Percentiles rank a stretch among this genome's conserved stretches.
phyloP scores from a whole-genome alignment of 1,140 invertebrate species.

The Leguminivora glycinivorella region DNA sequence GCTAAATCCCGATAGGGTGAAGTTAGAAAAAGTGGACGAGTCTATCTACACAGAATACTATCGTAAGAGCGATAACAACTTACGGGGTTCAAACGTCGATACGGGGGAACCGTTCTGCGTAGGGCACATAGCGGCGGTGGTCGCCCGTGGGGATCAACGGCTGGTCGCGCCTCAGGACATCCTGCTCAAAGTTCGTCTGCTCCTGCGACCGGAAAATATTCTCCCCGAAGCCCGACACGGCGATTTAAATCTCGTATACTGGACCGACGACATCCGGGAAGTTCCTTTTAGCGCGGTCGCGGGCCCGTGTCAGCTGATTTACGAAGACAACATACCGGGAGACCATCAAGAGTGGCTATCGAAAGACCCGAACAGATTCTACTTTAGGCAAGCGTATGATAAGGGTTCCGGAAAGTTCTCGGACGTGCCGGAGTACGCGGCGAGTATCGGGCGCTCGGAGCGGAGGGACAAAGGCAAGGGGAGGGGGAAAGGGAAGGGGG shows the following conservation, averaged over 20 bases:
- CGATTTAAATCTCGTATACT: constrained; percentile 89
- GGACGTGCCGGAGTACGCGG: constrained; percentile 82
- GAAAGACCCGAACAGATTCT: constrained; percentile 85
- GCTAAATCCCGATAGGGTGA: constrained; percentile 50
- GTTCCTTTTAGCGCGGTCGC: constrained; percentile 67
- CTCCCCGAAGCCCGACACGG: constrained; percentile 85
- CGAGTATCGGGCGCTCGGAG: constrained; percentile 80
- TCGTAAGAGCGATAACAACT: constrained; percentile 84
- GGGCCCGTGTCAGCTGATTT: constrained; percentile 63
- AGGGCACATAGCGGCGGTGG: constrained; percentile 83
- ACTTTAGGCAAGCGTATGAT: constrained; percentile 87
- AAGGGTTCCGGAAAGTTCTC: constrained; percentile 79
- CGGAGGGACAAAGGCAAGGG: constrained; percentile 85
- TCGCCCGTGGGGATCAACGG: constrained; percentile 74
- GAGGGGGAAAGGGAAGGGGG: constrained; percentile 80
- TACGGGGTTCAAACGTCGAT: constrained; percentile 86
- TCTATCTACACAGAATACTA: constrained; percentile 89
- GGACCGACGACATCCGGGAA: constrained; percentile 85
- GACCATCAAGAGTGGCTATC: constrained; percentile 82
- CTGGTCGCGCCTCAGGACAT: constrained; percentile 81
- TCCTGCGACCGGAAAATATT: constrained; percentile 88
- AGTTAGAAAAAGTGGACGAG: constrained; percentile 83
- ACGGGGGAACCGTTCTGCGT: constrained; percentile 89
- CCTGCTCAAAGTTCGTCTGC: constrained; percentile 83
- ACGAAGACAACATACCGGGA: constrained; percentile 69